phyloP scores from a whole-genome alignment of 2,888 invertebrate genomes.

The Netelia virgata region DNA sequence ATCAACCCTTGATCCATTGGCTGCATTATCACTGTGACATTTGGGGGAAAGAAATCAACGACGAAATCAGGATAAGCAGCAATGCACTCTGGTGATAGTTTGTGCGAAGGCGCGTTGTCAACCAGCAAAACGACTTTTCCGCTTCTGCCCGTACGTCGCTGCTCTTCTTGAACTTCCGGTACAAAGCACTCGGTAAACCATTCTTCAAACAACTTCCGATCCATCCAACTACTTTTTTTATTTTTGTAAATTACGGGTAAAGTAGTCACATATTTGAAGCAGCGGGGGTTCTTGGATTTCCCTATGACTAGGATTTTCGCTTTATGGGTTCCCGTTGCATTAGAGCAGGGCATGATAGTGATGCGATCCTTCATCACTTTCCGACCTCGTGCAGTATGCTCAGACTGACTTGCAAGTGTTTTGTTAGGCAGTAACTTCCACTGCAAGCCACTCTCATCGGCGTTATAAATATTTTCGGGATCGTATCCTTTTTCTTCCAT shows the following conservation, averaged over 20 bases:
- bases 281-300: conserved; percentile 70
- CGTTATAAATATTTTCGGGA: conserved; percentile 68
- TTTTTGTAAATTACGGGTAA: conserved; percentile 62
- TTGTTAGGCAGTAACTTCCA: conserved; percentile 68
- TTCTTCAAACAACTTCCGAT: conserved; percentile 29
- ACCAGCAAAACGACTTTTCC: conserved; percentile 18
- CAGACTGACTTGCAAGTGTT: conserved; percentile 41
- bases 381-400: background rate
- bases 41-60: conserved; percentile 18
- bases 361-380: conserved; percentile 5
- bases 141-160: conserved; percentile 8
- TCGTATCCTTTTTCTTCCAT: conserved; percentile 7
- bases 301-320: conserved; percentile 9
- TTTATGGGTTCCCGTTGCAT: conserved; percentile 6
- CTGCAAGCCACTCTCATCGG: conserved; percentile 65
- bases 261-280: conserved; percentile 69
- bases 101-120: conserved; percentile 29
- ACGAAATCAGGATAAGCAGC: conserved; percentile 4
- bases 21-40: conserved; percentile 26
- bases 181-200: conserved; percentile 64
- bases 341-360: conserved; percentile 2
- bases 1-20: conserved; percentile 38
- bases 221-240: conserved; percentile 73
- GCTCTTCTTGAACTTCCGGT: conserved; percentile 15
- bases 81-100: conserved; percentile 19